Evolutionary conservation across 2,113 vertebrate genomes (phyloP).

Genomic region (Acrocephalus kingi): DNA sequence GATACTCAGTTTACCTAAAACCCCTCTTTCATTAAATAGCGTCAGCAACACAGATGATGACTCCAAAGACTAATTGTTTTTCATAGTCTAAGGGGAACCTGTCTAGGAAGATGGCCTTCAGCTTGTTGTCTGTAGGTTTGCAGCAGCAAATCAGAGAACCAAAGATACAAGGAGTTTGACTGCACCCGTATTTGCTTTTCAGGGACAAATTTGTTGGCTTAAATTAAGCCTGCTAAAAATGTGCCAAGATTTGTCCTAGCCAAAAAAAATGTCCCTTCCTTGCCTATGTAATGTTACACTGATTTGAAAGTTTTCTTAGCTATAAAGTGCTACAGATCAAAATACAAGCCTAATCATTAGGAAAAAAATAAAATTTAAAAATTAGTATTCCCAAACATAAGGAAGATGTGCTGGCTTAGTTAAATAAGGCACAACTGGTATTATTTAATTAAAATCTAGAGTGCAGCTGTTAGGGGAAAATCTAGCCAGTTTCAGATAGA

Average conservation of each 20-base stretch:
- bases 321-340: neutral
- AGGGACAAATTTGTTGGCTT: neutral
- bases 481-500: slow-evolving; percentile 47
- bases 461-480: slow-evolving; percentile 43
- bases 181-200: neutral
- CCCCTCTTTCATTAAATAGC: neutral
- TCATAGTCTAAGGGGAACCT: neutral
- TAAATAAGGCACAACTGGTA: slow-evolving; percentile 66
- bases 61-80: neutral
- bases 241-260: neutral
- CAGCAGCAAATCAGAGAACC: neutral
- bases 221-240: neutral
- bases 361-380: slow-evolving; percentile 3
- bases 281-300: neutral
- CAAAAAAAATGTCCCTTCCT: neutral
- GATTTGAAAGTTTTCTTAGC: neutral
- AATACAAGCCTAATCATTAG: slow-evolving; percentile 15
- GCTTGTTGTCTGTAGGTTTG: neutral
- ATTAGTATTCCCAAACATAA: slow-evolving; percentile 46
- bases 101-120: neutral
- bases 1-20: neutral
- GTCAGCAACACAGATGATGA: neutral
- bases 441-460: slow-evolving; percentile 71
- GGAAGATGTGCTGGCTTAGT: slow-evolving; percentile 59
- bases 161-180: neutral